Base-by-base conservation (phyloP, 2,797 vertebrate species). In the Myiotriccus ornatus region DNA sequence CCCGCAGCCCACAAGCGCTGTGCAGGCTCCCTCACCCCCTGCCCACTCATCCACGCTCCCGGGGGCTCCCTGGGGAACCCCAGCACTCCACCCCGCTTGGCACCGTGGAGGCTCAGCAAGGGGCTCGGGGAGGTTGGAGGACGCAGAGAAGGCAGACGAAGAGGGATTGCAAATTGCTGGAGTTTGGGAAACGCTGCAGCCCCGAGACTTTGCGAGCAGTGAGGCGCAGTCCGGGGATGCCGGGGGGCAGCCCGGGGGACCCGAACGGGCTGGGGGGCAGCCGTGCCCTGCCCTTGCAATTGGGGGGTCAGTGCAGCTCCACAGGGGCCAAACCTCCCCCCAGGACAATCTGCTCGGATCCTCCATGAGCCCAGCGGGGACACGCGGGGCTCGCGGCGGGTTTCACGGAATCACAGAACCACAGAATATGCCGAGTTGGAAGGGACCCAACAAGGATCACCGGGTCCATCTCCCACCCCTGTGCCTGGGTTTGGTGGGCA, bases 291-390 rank as follows among this genome's bases (percentile, higher is more conserved):
- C 6, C 34, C 18, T 25, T 32, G n/a, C 44, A 4, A 7, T 6
- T 20, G 15, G 4, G 10, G 13, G 2, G 8, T 16, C 27, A 3
- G 23, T 3, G 52, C 60, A 27, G 79, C 52, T 49, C 68, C 60
- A 0, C 0, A 39, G 19, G 44, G n/a, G 6, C 25, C 59, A 44
- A 37, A 50, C 7, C 22, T 37, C 12, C 44, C 11, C 22, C 9
- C 20, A 1, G 60, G 32, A 20, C 79, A 37, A 30, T 3, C 37
- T 12, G 56, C 73, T 79, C 46, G 6, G 5, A 8, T 5, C 43
- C 43, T 8, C 5, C 17, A 6, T 1, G 70, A 89, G 32, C 55
- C 37, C 63, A 34, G 20, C 3, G 2, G 57, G 57, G 53, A 15
- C 47, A 10, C 34, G 7, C 5, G 28, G 63, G 44, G 23, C 34